These are phyloP conservation scores for Watsonalla binaria DNA, from an alignment of 2,888 invertebrate genomes.

Conservation along the genomic window DNA sequence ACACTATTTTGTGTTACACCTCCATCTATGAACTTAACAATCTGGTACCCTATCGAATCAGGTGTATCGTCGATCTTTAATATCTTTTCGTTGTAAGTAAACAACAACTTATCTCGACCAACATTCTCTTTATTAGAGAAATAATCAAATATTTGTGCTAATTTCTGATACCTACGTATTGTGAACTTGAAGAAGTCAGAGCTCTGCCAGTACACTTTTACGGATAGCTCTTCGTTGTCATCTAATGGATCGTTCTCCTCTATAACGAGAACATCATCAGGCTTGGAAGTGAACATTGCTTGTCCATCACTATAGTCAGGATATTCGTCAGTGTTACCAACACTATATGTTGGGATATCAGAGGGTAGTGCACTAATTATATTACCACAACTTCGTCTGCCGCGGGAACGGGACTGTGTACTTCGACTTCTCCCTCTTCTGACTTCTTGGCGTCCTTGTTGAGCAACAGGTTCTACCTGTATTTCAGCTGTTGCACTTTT, in stretches of 20 bases:
- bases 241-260: conserved; percentile 35
- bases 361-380: background rate
- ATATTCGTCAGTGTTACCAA: conserved; percentile 62
- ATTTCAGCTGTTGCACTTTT: background rate
- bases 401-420: conserved; percentile 6
- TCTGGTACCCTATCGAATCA: conserved; percentile 54
- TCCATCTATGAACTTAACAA: conserved; percentile 68
- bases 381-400: background rate
- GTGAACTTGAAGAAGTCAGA: conserved; percentile 55
- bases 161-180: conserved; percentile 58
- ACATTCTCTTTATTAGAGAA: conserved; percentile 53
- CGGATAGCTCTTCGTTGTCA: conserved; percentile 63
- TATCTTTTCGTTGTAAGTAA: conserved; percentile 58
- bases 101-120: conserved; percentile 45
- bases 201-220: conserved; percentile 69
- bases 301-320: conserved; percentile 44
- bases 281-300: conserved; percentile 36
- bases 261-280: conserved; percentile 23
- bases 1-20: conserved; percentile 53
- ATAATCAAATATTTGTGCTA: conserved; percentile 56
- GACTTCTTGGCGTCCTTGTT: background rate
- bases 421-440: conserved; percentile 10
- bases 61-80: conserved; percentile 62
- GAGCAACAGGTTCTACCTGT: too few species aligned
- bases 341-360: conserved; percentile 34